phyloP scores from a whole-genome alignment of 2,113 vertebrate species.

The Poicephalus meyeri region DNA sequence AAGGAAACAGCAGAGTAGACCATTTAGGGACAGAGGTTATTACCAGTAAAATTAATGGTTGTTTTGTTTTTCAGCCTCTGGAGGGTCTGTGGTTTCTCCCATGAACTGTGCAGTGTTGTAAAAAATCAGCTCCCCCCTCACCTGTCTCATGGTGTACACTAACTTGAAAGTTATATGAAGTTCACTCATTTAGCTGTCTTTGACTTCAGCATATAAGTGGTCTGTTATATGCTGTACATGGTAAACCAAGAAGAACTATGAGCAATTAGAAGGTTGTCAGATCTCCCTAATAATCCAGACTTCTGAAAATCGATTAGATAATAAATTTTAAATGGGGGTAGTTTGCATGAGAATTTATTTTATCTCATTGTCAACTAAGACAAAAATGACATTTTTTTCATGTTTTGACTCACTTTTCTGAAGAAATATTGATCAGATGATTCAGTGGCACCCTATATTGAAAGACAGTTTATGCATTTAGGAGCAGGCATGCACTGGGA shows the following conservation, averaged over 20 bases:
- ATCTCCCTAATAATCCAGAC: neutral
- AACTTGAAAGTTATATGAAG: neutral
- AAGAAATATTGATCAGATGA: neutral
- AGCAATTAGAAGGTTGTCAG: neutral
- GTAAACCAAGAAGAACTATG: neutral
- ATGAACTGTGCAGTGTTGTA: neutral
- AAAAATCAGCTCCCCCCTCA: neutral
- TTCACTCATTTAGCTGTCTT: neutral
- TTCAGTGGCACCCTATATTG: neutral
- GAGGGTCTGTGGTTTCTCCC: neutral
- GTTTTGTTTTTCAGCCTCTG: neutral
- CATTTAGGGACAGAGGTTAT: too few species aligned
- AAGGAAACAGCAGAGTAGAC: too few species aligned
- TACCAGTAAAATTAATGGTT: neutral
- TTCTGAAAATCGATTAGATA: slow-evolving; percentile 10
- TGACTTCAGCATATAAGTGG: neutral
- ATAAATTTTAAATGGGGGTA: neutral
- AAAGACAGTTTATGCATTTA: neutral
- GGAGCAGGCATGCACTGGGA: neutral
- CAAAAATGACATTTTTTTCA: neutral
- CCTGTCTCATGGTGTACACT: neutral
- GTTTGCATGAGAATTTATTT: neutral
- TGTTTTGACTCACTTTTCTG: neutral
- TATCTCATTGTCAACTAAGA: neutral
- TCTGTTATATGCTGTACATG: neutral